phyloP scores from a whole-genome alignment of 53 echinoderm and acorn worm genomes.

The Antedon mediterranea region DNA sequence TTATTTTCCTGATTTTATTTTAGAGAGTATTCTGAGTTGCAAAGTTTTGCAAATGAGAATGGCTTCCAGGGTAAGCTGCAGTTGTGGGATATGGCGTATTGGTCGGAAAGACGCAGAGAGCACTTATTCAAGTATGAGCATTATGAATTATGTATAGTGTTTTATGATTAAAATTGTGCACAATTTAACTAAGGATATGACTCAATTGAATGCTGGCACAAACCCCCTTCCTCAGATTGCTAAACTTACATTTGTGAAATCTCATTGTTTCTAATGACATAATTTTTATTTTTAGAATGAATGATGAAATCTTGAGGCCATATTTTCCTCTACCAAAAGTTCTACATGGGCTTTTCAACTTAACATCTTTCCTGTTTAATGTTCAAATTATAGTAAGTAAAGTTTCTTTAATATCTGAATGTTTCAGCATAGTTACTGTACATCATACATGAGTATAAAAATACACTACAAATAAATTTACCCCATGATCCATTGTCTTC shows the following conservation, averaged over 20 bases:
- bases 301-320: slow-evolving; percentile 73
- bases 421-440: no score
- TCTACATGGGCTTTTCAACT: slow-evolving; percentile 69
- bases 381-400: slow-evolving; percentile 48
- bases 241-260: no score
- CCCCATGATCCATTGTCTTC: no score
- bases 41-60: slow-evolving; percentile 48
- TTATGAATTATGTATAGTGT: no score
- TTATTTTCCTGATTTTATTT: not conserved
- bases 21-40: slow-evolving; percentile 26
- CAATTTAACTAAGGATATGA: no score
- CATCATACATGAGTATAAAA: no score
- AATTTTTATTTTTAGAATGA: slow-evolving; percentile 34
- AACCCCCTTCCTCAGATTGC: no score
- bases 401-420: no score
- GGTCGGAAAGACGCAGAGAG: slow-evolving; percentile 77
- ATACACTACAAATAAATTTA: no score
- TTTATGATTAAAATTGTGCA: no score
- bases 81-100: slow-evolving; percentile 67
- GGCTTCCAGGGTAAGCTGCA: slow-evolving; percentile 44
- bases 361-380: slow-evolving; percentile 78
- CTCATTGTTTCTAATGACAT: no score
- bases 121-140: slow-evolving; percentile 60
- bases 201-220: no score
- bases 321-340: slow-evolving; percentile 72